A percentile compares a stretch with the other conserved stretches of the same genome.
Conservation (phyloP, 2,888 invertebrate species). For the Macrophya annulata region DNA sequence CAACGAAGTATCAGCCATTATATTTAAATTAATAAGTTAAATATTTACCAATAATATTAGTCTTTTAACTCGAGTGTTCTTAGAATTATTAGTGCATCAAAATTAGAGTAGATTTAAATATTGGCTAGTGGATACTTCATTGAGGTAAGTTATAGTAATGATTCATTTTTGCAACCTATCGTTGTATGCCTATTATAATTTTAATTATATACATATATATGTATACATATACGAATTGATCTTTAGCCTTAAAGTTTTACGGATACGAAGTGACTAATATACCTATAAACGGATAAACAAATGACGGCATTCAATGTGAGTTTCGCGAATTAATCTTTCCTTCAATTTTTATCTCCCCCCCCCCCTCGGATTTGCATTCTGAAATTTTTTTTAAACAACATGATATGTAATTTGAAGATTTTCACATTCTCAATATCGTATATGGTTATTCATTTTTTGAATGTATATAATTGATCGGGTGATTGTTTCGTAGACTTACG, state of each 20-base stretch:
- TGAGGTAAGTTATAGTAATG: constrained; percentile 26
- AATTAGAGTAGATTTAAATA: neutral
- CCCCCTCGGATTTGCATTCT: neutral
- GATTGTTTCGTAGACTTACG: neutral
- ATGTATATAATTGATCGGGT: neutral
- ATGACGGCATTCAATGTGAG: neutral
- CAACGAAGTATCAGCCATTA: constrained; percentile 37
- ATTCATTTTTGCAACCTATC: neutral
- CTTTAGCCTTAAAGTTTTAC: constrained; percentile 24
- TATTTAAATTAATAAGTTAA: constrained; percentile 1
- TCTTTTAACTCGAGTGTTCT: constrained; percentile 4
- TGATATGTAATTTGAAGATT: neutral
- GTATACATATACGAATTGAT: constrained; percentile 15
- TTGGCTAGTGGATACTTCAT: constrained; percentile 30
- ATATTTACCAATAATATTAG: neutral
- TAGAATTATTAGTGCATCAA: constrained; percentile 20
- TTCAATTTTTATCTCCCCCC: neutral
- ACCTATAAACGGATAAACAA: constrained; percentile 26
- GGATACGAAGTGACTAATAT: constrained; percentile 3
- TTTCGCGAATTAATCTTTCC: neutral
- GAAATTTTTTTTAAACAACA: neutral
- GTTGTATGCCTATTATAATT: neutral
- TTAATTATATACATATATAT: neutral
- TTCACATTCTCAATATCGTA: neutral
- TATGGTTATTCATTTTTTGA: neutral